Base-by-base conservation (phyloP, 2,888 invertebrate species). In the Hypomecis punctinalis region DNA sequence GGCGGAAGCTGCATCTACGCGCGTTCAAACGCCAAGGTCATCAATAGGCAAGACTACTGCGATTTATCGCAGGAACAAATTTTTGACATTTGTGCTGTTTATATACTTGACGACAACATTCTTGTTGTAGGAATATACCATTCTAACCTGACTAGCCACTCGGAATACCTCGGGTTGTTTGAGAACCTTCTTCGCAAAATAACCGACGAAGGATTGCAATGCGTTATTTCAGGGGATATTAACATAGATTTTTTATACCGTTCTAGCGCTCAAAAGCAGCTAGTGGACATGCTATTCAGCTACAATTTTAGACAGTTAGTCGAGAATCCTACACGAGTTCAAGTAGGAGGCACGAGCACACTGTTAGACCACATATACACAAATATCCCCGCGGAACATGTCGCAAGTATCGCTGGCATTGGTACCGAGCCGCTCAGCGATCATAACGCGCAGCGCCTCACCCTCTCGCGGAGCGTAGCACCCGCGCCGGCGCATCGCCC, bases 361-460 rank as follows among this genome's bases (percentile, higher is more conserved):
- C 40, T 64, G 5, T 9, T 64, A 1, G 60, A 64, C 37, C 64
- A 64, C 11, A 52, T 42, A 1, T 60, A 60, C 35, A 42, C 56
- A 9, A 64, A 64, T 23, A 13, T 55, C 6, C 36, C 60, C 7
- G 48, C 36, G 6, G 45, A 55, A 13, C 45, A 54, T 42, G 36
- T 59, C 33, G 23, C n/a, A 0, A n/a, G 9, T 39, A 7, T 54
- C 23, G 7, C 58, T 9, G 11, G 48, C 35, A 45, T 63, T n/a
- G 42, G 5, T 5, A 40, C 64, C 23, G 23, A 23, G 42, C 55
- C 39, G 9, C 60, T 56, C 51, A 60, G 56, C 23, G 47, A 47
- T 23, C 47, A 47, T 7, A 9, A 3, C 13, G 47, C 23, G 3
- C 47, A 47, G 23, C 47, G 47, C 23, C 9, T 47, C 47, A 23